Evolutionary conservation across 2,888 invertebrate genomes (phyloP).

Genomic region (Apodemia hepburni): DNA sequence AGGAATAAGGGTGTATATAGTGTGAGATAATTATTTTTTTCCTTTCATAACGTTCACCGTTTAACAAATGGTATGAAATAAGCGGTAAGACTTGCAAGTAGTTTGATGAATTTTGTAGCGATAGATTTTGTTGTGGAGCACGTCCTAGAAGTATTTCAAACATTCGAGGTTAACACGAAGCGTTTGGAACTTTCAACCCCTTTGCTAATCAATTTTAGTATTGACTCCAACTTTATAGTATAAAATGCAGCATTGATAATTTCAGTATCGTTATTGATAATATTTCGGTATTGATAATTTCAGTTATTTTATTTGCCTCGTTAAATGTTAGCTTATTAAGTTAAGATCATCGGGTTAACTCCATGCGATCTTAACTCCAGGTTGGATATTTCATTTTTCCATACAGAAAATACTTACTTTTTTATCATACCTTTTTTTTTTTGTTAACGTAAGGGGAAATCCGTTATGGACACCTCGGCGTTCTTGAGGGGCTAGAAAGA

Average conservation of each 20-base stretch:
- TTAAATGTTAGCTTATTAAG: no score
- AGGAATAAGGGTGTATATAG: constrained; percentile 24
- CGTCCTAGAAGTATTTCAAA: constrained; percentile 19
- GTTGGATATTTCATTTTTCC: no score
- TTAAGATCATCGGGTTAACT: no score
- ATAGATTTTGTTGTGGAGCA: constrained; percentile 24
- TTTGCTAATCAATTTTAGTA: constrained; percentile 12
- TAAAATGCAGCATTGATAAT: not conserved
- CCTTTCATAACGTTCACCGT: constrained; percentile 45
- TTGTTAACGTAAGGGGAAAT: no score
- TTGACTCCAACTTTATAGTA: not conserved
- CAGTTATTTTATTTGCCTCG: no score
- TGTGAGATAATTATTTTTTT: constrained; percentile 29
- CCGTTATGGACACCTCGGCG: no score
- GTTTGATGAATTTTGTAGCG: constrained; percentile 27
- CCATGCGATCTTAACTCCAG: no score
- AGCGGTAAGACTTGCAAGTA: constrained; percentile 24
- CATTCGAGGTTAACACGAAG: constrained; percentile 5
- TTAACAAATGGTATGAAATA: constrained; percentile 29
- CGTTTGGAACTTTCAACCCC: not conserved
- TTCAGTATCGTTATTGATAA: no score
- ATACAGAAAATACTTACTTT: no score
- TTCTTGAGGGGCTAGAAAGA: no score
- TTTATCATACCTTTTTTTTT: no score
- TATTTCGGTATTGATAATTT: no score